These are phyloP conservation scores for Tragopan temminckii DNA, from an alignment of 2,797 vertebrate genomes.

Conservation along the genomic window DNA sequence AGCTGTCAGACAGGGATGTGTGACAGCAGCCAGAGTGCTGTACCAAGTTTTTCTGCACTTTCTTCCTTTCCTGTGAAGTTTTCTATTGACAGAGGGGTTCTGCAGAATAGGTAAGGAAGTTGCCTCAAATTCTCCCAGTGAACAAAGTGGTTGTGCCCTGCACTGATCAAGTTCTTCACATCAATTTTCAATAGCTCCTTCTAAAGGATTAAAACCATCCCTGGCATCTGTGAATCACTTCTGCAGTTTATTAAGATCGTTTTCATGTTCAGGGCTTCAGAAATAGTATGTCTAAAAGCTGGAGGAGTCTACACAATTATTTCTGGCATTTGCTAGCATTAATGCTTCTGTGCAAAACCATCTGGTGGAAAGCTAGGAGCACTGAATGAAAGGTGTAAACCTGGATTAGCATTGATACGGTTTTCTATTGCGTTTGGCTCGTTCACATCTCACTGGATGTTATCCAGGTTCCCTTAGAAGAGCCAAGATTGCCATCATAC, in stretches of 20 bases:
- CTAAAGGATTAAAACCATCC: conserved; percentile 2
- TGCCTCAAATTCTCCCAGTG: background rate
- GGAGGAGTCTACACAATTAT: conserved; percentile 61
- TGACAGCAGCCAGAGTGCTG: background rate
- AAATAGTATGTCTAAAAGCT: conserved; percentile 65
- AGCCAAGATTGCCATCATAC: conserved; percentile 84
- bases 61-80: background rate
- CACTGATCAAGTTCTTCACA: background rate
- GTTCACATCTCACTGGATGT: conserved; percentile 79
- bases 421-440: conserved; percentile 82
- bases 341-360: conserved; percentile 78
- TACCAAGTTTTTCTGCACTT: background rate
- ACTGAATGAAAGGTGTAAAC: conserved; percentile 84
- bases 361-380: conserved; percentile 76
- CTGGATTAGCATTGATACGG: conserved; percentile 81
- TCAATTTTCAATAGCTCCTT: background rate
- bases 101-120: background rate
- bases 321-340: conserved; percentile 74
- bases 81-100: background rate
- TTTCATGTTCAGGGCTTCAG: conserved; percentile 39
- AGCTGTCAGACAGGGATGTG: background rate
- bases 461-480: conserved; percentile 80
- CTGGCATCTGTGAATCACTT: conserved; percentile 4
- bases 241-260: conserved; percentile 22
- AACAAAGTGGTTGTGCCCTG: background rate